Base-by-base conservation (phyloP, 2,888 invertebrate genomes). In the Drosophila nr. fundita region DNA sequence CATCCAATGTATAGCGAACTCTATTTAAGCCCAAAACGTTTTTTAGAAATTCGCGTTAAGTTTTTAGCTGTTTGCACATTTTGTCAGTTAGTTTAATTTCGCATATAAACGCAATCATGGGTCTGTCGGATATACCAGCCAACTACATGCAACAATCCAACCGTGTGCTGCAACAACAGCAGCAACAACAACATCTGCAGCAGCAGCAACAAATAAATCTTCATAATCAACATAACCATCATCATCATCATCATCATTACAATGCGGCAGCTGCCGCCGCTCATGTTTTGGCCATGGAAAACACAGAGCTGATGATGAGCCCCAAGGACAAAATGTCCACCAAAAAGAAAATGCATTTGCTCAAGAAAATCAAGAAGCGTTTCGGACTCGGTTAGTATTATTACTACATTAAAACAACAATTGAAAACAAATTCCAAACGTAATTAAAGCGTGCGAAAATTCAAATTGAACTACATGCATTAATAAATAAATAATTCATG, bases 311-410 rank as follows among this genome's bases (percentile, higher is more conserved):
- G 36, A 72, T 86, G 73, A 88, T 86, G 85, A 83, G 83, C 71
- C 89, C 90, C 72, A 92, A 91, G 86, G 91, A 91, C 80, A 91
- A 91, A 87, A 82, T 92, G 80, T 91, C 91, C 58, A 92, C 87
- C 76, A 91, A 90, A 82, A 91, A 91, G 90, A 97, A 97, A 94
- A 97, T 97, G 97, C 97, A 97, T 94, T 96, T 97, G 74, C 94
- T 97, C 77, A 97, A 97, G 95, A 97, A 97, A 92, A 96, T 97
- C 90, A 97, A 97, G 93, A 96, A 96, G 91, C 96, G 97, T 91
- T 97, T 97, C 92, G 97, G 97, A 89, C 93, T 97, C 93, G 97
- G 97, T 97, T 94, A 95, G 97, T 95, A 91, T 55, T 27, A 49
- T 18, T 34, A 34, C 15, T 13, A 24, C 18, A 53, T 34, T 7